These are phyloP conservation scores for Podilymbus podiceps DNA, from an alignment of 2,113 vertebrate genomes.

Conservation along the genomic window DNA sequence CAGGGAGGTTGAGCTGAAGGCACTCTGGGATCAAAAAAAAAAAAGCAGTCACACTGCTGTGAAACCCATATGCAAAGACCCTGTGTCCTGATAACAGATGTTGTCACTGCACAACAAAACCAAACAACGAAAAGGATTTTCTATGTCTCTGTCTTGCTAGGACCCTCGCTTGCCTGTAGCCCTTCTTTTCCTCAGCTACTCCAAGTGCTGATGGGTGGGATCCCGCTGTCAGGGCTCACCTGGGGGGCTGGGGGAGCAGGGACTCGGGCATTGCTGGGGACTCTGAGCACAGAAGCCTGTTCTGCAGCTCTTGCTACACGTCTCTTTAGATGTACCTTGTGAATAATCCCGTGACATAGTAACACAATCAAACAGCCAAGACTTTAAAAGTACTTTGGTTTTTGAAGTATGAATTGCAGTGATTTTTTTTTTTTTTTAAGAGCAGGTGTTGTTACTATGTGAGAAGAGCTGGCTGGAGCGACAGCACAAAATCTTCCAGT, in stretches of 20 bases:
- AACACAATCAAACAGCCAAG: background rate
- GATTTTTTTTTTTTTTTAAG: background rate
- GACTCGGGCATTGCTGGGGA: rapidly evolving
- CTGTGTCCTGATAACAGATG: background rate
- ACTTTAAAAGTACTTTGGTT: background rate
- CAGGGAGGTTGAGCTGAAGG: background rate
- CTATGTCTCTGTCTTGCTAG: background rate
- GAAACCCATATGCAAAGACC: background rate
- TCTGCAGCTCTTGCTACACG: rapidly evolving
- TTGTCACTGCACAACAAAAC: background rate
- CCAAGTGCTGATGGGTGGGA: background rate
- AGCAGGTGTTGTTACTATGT: background rate
- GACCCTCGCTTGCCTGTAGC: background rate
- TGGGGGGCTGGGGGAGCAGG: background rate
- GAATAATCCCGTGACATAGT: background rate
- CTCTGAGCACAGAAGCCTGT: background rate
- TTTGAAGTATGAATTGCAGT: background rate
- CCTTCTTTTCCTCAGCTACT: background rate
- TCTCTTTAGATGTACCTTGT: background rate
- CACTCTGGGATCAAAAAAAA: background rate
- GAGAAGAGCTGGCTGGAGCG: background rate
- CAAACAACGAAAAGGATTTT: background rate
- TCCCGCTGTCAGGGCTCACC: background rate
- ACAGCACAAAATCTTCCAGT: background rate
- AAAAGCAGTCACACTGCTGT: background rate